Conservation (phyloP, 2,888 invertebrate genomes). For the Coenonympha glycerion region DNA sequence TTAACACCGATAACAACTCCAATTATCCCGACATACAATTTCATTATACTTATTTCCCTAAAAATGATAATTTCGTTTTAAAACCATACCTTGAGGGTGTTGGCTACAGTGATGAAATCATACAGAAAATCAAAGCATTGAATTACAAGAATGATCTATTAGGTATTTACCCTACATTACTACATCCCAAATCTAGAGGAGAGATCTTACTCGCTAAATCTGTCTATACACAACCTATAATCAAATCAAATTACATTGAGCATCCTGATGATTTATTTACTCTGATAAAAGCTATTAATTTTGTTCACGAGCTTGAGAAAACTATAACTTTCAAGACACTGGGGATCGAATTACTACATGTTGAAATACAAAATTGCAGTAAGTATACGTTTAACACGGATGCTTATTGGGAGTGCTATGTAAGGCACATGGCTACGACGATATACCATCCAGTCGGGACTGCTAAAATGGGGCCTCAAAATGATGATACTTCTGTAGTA, state of each 20-base stretch:
- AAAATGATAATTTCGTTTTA: slow-evolving; percentile 38
- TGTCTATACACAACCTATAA: slow-evolving; percentile 62
- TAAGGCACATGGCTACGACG: slow-evolving; percentile 69
- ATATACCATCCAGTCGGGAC: slow-evolving; percentile 83
- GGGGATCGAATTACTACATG: slow-evolving; percentile 44
- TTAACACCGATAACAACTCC: slow-evolving; percentile 55
- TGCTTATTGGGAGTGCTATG: slow-evolving; percentile 76
- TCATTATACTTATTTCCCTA: slow-evolving; percentile 47
- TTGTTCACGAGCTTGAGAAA: slow-evolving; percentile 46
- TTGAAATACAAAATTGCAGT: slow-evolving; percentile 49
- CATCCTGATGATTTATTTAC: slow-evolving; percentile 70
- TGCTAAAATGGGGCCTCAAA: slow-evolving; percentile 78
- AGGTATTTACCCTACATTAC: slow-evolving; percentile 49
- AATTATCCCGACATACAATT: slow-evolving; percentile 72
- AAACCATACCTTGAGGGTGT: slow-evolving; percentile 35
- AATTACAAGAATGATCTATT: slow-evolving; percentile 48
- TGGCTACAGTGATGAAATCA: slow-evolving; percentile 43
- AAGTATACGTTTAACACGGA: slow-evolving; percentile 44
- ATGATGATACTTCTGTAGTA: slow-evolving; percentile 67
- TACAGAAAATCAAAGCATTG: slow-evolving; percentile 36
- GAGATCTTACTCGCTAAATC: slow-evolving; percentile 70
- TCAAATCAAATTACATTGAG: slow-evolving; percentile 77
- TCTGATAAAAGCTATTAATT: slow-evolving; percentile 55
- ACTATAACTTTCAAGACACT: slow-evolving; percentile 53
- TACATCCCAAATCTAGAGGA: slow-evolving; percentile 74